phyloP scores from a whole-genome alignment of 30 jellyfish, hydroid and myxozoan species.

The Turritopsis rubra region DNA sequence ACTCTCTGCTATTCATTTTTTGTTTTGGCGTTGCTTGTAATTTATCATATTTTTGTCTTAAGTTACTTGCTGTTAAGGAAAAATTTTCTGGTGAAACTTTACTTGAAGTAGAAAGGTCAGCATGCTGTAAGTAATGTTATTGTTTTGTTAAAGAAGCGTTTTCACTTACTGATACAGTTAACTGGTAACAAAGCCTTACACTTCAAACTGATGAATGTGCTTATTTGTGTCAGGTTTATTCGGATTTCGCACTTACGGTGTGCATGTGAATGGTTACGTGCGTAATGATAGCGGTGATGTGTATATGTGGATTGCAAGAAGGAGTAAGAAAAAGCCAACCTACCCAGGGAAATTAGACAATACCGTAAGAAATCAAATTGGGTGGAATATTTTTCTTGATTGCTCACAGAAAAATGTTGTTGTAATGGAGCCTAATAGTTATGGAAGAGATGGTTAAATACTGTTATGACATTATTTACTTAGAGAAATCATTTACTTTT shows the following conservation, averaged over 20 bases:
- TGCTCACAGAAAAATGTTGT: too few relatives aligned
- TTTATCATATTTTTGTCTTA: background rate
- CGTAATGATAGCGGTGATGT: constrained; percentile 46
- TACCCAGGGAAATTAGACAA: constrained; percentile 90
- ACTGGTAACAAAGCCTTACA: too few relatives aligned
- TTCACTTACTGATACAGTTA: too few relatives aligned
- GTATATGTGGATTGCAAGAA: constrained; percentile 77
- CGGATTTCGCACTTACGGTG: constrained; percentile 72
- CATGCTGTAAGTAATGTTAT: constrained; percentile 44
- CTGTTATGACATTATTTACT: too few relatives aligned
- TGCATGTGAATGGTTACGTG: constrained; percentile 74
- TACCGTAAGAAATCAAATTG: constrained; percentile 38
- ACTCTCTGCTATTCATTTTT: background rate
- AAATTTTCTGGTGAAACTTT: constrained; percentile 45
- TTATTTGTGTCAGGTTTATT: constrained; percentile 42
- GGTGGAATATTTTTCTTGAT: too few relatives aligned
- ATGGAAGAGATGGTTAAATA: too few relatives aligned
- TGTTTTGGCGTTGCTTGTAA: background rate
- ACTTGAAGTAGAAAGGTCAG: constrained; percentile 66
- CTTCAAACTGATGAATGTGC: background rate
- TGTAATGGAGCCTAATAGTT: too few relatives aligned
- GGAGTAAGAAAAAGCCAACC: constrained; percentile 63
- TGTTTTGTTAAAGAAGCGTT: constrained; percentile 19
- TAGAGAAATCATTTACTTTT: too few relatives aligned
- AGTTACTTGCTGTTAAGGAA: constrained; percentile 46